Conservation (phyloP, 2,797 vertebrate species). For the Muscicapa striata region DNA sequence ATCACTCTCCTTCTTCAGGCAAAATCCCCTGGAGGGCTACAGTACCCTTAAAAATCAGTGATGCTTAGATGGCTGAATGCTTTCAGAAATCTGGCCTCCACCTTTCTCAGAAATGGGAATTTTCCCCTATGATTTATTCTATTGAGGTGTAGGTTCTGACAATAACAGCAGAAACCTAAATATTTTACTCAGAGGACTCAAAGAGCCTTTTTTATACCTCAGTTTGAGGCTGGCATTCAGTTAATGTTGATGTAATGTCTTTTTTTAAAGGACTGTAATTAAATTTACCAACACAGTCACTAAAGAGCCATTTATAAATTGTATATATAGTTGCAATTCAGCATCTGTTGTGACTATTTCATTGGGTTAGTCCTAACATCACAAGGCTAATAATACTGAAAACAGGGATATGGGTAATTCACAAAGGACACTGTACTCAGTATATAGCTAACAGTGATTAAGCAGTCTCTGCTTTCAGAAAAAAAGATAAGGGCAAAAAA, state of each 20-base stretch:
- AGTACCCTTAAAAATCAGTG: background rate
- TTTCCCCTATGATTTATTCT: background rate
- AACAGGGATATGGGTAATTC: constrained; percentile 31
- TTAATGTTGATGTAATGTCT: constrained; percentile 20
- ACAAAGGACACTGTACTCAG: constrained; percentile 3
- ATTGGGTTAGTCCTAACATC: constrained; percentile 35
- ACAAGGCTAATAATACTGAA: constrained; percentile 50
- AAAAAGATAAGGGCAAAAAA: constrained; percentile 61
- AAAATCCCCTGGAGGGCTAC: background rate
- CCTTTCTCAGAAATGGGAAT: background rate
- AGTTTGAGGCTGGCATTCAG: background rate
- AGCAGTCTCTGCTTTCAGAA: constrained; percentile 59
- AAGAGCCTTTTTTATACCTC: background rate
- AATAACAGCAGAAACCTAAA: background rate
- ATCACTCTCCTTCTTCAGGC: background rate
- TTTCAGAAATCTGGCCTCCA: background rate
- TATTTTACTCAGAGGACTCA: background rate
- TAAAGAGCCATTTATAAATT: constrained; percentile 35
- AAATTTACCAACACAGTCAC: constrained; percentile 14
- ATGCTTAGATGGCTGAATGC: background rate
- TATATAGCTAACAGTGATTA: constrained; percentile 62
- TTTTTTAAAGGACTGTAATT: constrained; percentile 37
- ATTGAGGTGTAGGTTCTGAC: background rate
- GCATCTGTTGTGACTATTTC: constrained; percentile 16
- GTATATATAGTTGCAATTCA: constrained; percentile 9